Base-by-base conservation (phyloP, 2,888 invertebrate species). In the Stomorhina lunata region DNA sequence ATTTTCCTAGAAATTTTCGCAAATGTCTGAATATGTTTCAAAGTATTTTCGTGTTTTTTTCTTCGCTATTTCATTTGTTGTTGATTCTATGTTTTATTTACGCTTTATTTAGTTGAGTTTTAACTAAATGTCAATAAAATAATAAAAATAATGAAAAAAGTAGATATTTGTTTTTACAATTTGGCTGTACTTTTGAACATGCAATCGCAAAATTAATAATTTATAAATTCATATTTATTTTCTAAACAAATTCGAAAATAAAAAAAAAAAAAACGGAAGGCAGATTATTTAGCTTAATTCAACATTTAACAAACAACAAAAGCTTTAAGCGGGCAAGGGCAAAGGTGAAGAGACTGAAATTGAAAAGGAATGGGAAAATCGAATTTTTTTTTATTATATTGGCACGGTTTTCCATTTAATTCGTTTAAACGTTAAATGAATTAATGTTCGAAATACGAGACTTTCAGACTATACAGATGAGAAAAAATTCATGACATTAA, bases 181-280 rank as follows among this genome's bases (percentile, higher is more conserved):
- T 17, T 22, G 50, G 34, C 15, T 45, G 40, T 50, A 40, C 27
- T 71, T 59, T 66, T 50, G 20, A 66, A 66, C 71, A 81, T 66
- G 76, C 71, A 71, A 76, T 71, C 32, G 25, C 22, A 53, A 76
- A 71, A 59, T 71, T 59, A 81, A 76, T 66, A 53, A 81, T 75
- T 69, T 57, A 50, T 66, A 76, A 76, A 71, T 72, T 76, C 25
- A 81, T 59, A 66, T 66, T 63, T 80, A 15, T 43, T 34, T 48
- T 17, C 57, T 20, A 43, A 27, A n/a, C 10, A 5, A 20, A n/a
- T n/a, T n/a, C n/a, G n/a, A n/a, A n/a, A n/a, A n/a, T n/a, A n/a
- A n/a, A n/a, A n/a, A n/a, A n/a, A n/a, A n/a, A n/a, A n/a, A n/a
- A n/a, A 55, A 22, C 15, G 29, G 10, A 57, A 45, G 66, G 43